phyloP scores from a whole-genome alignment of 2,113 vertebrate genomes.

The Dasyprocta punctata region DNA sequence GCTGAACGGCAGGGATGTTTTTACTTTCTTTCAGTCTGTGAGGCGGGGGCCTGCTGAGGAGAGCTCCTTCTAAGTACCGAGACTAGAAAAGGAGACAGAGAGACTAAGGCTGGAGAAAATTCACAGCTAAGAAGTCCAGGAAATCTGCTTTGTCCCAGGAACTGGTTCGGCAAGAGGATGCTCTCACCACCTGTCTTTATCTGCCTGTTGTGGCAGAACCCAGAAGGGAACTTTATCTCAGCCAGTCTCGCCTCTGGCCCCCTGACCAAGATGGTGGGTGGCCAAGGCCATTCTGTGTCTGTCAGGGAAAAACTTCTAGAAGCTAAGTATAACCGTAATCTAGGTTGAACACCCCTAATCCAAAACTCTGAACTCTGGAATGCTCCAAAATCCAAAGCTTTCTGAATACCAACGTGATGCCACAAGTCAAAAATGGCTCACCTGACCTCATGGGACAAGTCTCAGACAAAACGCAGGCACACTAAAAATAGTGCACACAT shows the following conservation, averaged over 20 bases:
- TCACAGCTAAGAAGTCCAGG: neutral
- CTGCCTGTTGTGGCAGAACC: constrained; percentile 6
- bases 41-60: neutral
- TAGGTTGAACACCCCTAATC: neutral
- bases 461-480: neutral
- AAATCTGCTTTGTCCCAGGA: neutral
- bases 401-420: neutral
- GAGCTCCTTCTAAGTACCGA: neutral
- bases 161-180: neutral
- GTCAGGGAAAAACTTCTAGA: constrained; percentile 39
- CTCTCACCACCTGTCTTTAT: neutral
- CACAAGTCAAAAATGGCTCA: neutral
- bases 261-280: neutral
- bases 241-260: neutral
- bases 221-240: neutral
- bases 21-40: neutral
- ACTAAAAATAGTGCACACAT: neutral
- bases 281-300: neutral
- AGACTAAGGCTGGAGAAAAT: neutral
- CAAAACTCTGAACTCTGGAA: neutral
- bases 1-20: neutral
- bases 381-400: neutral
- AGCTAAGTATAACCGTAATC: neutral
- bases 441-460: neutral
- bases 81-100: neutral